phyloP scores from a whole-genome alignment of 2,797 vertebrate species.

The Etheostoma perlongum region DNA sequence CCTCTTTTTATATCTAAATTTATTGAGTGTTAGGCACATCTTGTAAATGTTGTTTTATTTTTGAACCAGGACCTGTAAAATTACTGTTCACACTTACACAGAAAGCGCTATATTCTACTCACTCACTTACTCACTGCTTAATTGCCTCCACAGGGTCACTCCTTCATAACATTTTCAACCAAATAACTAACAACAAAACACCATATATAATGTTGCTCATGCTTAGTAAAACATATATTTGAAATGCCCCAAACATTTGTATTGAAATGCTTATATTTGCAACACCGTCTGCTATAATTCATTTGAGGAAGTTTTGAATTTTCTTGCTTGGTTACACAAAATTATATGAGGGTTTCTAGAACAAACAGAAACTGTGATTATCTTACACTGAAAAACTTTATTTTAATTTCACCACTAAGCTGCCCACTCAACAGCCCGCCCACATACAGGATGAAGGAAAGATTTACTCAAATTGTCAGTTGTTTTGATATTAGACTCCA shows the following conservation, averaged over 20 bases:
- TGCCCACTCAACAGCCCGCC: constrained; percentile 33
- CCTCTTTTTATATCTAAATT: constrained; percentile 36
- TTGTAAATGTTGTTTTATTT: constrained; percentile 57
- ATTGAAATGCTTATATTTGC: constrained; percentile 28
- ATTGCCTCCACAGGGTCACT: constrained; percentile 51
- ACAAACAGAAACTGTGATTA: constrained; percentile 29
- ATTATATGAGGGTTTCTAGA: constrained; percentile 37
- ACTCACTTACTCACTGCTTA: constrained; percentile 16
- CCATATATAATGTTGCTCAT: constrained; percentile 6
- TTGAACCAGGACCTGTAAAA: constrained; percentile 52
- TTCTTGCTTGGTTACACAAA: constrained; percentile 33
- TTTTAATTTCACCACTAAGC: constrained; percentile 29
- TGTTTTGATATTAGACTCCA: constrained; percentile 70
- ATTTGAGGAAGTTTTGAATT: constrained; percentile 12
- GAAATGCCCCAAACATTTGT: constrained; percentile 27
- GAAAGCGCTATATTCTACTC: constrained; percentile 23
- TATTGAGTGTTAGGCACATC: constrained; percentile 38
- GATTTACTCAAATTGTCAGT: constrained; percentile 38
- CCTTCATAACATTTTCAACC: constrained; percentile 22
- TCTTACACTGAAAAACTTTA: constrained; percentile 42
- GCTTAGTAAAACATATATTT: constrained; percentile 10
- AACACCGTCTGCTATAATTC: constrained; percentile 34
- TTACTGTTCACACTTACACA: constrained; percentile 18
- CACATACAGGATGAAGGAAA: constrained; percentile 29
- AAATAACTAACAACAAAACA: constrained; percentile 34